A percentile compares a stretch with the other conserved stretches of the same genome.
These are phyloP conservation scores for Semicossyphus pulcher DNA, from an alignment of 2,113 vertebrate species.

Conservation along the genomic window DNA sequence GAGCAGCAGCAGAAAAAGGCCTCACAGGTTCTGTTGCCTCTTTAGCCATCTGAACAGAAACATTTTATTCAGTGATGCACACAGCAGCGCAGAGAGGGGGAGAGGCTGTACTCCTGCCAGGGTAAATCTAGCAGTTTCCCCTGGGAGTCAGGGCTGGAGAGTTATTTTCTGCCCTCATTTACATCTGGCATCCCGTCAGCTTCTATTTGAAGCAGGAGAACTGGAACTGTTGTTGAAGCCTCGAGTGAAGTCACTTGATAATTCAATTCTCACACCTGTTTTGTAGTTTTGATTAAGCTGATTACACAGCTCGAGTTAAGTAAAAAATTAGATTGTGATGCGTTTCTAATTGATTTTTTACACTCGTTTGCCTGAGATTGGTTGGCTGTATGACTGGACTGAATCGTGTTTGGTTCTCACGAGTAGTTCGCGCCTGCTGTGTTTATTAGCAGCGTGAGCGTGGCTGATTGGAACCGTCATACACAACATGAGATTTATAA, in stretches of 20 bases:
- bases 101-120: slow-evolving; percentile 11
- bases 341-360: slow-evolving; percentile 40
- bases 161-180: slow-evolving; percentile 34
- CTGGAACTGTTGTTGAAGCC: not conserved
- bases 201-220: slow-evolving; percentile 3
- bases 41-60: slow-evolving; percentile 16
- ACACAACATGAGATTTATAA: not conserved
- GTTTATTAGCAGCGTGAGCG: slow-evolving; percentile 14
- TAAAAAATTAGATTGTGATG: slow-evolving; percentile 13
- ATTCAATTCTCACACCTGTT: slow-evolving; percentile 17
- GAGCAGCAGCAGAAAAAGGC: not conserved
- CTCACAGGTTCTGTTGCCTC: slow-evolving; percentile 12
- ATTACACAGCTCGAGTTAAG: slow-evolving; percentile 19
- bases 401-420: slow-evolving; percentile 4
- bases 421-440: not conserved
- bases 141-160: not conserved
- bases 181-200: slow-evolving; percentile 3
- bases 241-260: not conserved
- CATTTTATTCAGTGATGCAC: slow-evolving; percentile 11
- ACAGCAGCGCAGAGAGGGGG: not conserved
- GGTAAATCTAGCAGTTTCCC: slow-evolving; percentile 4
- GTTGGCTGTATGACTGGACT: slow-evolving; percentile 4
- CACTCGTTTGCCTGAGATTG: slow-evolving; percentile 4
- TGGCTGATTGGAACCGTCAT: slow-evolving; percentile 5
- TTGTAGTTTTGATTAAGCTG: slow-evolving; percentile 29